Conservation (phyloP, 2,113 vertebrate genomes). For the Himantopus leucocephalus region DNA sequence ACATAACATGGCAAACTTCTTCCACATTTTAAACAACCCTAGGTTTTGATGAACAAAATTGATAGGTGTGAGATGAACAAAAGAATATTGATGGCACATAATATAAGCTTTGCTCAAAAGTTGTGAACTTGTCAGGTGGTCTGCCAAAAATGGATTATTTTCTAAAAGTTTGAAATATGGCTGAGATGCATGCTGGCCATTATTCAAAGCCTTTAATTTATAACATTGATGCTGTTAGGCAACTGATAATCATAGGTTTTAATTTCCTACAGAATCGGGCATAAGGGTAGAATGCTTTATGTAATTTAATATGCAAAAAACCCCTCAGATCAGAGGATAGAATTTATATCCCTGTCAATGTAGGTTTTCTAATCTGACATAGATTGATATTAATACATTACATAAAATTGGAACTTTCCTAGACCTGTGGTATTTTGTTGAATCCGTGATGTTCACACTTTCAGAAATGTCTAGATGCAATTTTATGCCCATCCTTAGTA, state of each 20-base stretch:
- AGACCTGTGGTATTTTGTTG: not conserved
- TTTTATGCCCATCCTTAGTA: not conserved
- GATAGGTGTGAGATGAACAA: constrained; percentile 56
- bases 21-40: constrained; percentile 20
- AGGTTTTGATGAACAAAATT: constrained; percentile 62
- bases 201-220: constrained; percentile 47
- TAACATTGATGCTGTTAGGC: constrained; percentile 1
- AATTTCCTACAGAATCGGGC: not conserved
- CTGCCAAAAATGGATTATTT: constrained; percentile 46
- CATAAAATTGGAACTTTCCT: not conserved
- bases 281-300: not conserved
- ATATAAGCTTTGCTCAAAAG: constrained; percentile 42
- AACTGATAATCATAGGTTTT: constrained; percentile 14
- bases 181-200: not conserved
- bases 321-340: not conserved
- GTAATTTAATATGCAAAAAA: not conserved
- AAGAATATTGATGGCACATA: constrained; percentile 40
- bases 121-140: constrained; percentile 39
- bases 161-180: constrained; percentile 36
- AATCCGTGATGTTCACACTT: not conserved
- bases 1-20: constrained; percentile 3
- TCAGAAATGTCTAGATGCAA: not conserved
- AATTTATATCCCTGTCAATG: not conserved
- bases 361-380: not conserved
- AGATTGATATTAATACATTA: not conserved